Evolutionary conservation across 2,888 invertebrate genomes (phyloP), one percentile per base, ranked within the genome.

Genomic region (Thalpophila matura): DNA sequence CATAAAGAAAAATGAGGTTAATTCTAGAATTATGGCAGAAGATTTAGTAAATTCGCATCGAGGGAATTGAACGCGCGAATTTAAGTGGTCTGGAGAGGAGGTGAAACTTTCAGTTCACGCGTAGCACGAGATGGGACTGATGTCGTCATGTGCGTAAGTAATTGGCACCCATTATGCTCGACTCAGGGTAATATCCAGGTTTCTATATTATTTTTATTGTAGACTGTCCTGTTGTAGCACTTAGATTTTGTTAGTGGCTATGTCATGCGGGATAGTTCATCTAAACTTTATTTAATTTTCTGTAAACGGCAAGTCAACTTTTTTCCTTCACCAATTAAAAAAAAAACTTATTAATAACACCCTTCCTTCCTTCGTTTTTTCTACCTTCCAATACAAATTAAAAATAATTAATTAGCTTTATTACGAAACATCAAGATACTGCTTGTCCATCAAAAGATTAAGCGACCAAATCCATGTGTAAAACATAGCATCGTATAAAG

Each of bases 101-200:
- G 7, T 35, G 27, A 37, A 27, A 33, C 12, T 18, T 50, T 38
- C 12, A 29, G 10, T 27, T 60, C 10, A 37, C 35, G 29, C 18
- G 27, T 16, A 33, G 49, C 40, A 12, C 10, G 35, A 62, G 46
- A 53, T 16, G 46, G 24, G 33, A 16, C 29, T 26, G 10, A 38
- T 22, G 40, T 51, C 26, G 40, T 51, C 26, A 14, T 42, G 14
- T n/a, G 27, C 20, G 63, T 70, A 62, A 66, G 63, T 70, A 61
- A 61, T 51, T 51, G 53, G 26, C 10, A 10, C 16, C 20, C 38
- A 29, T 65, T 60, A 69, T 2, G 18, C 20, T 12, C 3, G 43
- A 20, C 5, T 1, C 27, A 3, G 22, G 22, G 27, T 38, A 14
- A 43, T 47, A 38, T 40, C 1, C 10, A 35, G 22, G 42, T 24